Conservation (phyloP, 2,797 vertebrate genomes). For the Ispidina picta region DNA sequence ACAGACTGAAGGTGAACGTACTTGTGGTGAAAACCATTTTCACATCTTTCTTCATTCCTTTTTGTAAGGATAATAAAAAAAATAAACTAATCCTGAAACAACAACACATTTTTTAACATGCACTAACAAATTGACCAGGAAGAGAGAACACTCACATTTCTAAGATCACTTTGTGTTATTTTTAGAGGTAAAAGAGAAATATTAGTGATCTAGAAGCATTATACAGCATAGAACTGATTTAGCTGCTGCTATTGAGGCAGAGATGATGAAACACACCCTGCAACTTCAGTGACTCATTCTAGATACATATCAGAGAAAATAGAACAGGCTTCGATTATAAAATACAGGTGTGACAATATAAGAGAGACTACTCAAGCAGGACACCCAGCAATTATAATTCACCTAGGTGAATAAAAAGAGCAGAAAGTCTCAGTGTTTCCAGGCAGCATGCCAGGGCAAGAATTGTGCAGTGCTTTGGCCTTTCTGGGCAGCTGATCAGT, state of each 20-base stretch:
- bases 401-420: background rate
- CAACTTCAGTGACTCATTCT: background rate
- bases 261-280: background rate
- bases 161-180: background rate
- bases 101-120: background rate
- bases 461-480: background rate
- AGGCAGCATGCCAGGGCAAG: background rate
- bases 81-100: background rate
- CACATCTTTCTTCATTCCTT: background rate
- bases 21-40: background rate
- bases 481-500: background rate
- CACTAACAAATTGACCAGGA: background rate
- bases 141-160: background rate
- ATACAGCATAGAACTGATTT: background rate
- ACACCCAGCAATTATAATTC: background rate
- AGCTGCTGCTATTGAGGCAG: background rate
- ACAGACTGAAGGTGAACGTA: background rate
- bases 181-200: background rate
- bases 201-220: background rate
- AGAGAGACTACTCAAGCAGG: background rate
- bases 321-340: background rate
- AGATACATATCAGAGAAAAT: background rate
- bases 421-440: background rate
- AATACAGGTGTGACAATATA: background rate
- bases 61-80: background rate